phyloP scores from a whole-genome alignment of 2,888 invertebrate genomes.

The Galerucella nymphaeae region DNA sequence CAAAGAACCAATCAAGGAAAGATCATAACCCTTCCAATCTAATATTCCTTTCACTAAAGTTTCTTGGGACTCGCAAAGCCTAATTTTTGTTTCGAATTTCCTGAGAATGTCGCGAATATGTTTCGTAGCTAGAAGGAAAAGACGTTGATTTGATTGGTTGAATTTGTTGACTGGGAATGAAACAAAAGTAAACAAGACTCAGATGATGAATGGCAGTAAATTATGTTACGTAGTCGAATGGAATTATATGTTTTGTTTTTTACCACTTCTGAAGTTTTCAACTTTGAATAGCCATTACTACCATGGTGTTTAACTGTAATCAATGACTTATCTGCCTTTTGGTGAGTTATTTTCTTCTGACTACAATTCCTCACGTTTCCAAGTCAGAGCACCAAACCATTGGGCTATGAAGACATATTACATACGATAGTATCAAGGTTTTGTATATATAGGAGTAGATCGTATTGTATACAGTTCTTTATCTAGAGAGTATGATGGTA shows the following conservation, averaged over 20 bases:
- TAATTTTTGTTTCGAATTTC: constrained; percentile 21
- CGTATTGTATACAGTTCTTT: too few species aligned
- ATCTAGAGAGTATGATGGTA: too few species aligned
- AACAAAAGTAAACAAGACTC: constrained; percentile 34
- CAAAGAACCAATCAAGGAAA: constrained; percentile 15
- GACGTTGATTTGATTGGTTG: constrained; percentile 34
- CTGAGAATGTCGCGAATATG: constrained; percentile 6
- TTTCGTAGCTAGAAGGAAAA: constrained; percentile 14
- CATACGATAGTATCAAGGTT: too few species aligned
- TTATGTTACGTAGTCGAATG: constrained; percentile 20
- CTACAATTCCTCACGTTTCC: too few species aligned
- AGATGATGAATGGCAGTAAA: constrained; percentile 32
- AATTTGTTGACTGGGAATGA: constrained; percentile 29
- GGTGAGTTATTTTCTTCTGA: too few species aligned
- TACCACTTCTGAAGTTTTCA: constrained; percentile 18
- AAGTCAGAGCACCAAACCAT: too few species aligned
- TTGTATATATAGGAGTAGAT: too few species aligned
- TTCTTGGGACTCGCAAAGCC: constrained; percentile 26
- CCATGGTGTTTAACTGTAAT: too few species aligned
- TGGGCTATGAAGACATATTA: too few species aligned
- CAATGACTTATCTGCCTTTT: too few species aligned
- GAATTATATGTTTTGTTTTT: constrained; percentile 34
- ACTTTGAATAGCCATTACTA: constrained; percentile 11
- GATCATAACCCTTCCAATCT: constrained; percentile 13
- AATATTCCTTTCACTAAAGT: constrained; percentile 18